phyloP scores from a whole-genome alignment of 2,113 vertebrate genomes.

The Bujurquina vittata region DNA sequence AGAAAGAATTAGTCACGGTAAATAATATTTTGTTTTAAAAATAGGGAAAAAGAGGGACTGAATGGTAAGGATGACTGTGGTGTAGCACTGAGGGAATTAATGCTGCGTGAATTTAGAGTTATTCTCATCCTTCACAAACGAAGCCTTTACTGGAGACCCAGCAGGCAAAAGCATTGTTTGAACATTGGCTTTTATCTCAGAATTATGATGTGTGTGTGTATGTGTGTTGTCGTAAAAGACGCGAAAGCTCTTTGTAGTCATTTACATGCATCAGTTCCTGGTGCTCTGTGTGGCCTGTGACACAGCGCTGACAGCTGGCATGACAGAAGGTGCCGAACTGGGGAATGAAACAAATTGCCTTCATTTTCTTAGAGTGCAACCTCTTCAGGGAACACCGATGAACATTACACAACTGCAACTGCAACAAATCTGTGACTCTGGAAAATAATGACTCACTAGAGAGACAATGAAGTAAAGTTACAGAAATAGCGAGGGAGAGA shows the following conservation, averaged over 20 bases:
- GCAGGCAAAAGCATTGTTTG: slow-evolving; percentile 4
- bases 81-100: not conserved
- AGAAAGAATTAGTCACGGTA: not conserved
- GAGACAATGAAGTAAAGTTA: slow-evolving; percentile 31
- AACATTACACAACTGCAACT: slow-evolving; percentile 33
- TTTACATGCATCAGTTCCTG: slow-evolving; percentile 49
- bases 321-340: slow-evolving; percentile 63
- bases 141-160: not conserved
- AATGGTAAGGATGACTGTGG: not conserved
- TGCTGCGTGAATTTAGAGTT: not conserved
- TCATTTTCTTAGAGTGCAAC: slow-evolving; percentile 68
- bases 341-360: slow-evolving; percentile 73
- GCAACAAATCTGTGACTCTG: slow-evolving; percentile 57
- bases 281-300: slow-evolving; percentile 47
- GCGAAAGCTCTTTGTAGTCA: slow-evolving; percentile 24
- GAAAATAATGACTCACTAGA: slow-evolving; percentile 47
- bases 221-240: not conserved
- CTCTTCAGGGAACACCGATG: slow-evolving; percentile 59
- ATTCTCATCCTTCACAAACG: not conserved
- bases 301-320: slow-evolving; percentile 63
- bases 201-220: not conserved
- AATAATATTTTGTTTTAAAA: not conserved
- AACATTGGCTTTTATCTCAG: slow-evolving; percentile 16
- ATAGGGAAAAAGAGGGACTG: not conserved
- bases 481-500: not conserved